phyloP scores from a whole-genome alignment of 2,797 vertebrate genomes.

The Perodicticus potto region DNA sequence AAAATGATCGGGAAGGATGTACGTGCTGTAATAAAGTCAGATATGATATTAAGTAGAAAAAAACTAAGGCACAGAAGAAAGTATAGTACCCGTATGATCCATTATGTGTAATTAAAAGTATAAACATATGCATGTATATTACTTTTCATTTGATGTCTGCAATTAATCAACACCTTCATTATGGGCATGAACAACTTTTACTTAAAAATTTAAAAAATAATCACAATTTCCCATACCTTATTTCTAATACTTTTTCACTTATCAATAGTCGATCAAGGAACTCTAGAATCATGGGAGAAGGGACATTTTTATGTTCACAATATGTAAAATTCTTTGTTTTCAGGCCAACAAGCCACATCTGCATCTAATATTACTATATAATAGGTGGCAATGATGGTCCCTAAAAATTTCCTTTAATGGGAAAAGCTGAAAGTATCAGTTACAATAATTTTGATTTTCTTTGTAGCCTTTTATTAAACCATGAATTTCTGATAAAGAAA shows the following conservation, averaged over 20 bases:
- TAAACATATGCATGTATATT: background rate
- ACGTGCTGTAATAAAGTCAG: background rate
- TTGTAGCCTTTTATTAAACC: constrained; percentile 58
- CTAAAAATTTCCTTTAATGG: background rate
- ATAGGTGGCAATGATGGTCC: background rate
- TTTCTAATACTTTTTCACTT: background rate
- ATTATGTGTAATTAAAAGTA: background rate
- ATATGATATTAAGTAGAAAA: background rate
- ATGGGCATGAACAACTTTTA: background rate
- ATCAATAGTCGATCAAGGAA: background rate
- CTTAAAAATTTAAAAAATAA: background rate
- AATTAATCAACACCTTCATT: background rate
- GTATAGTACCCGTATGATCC: background rate
- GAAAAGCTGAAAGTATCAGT: constrained; percentile 71
- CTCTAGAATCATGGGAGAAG: background rate
- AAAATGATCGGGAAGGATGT: background rate
- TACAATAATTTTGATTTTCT: constrained; percentile 68
- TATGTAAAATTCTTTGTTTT: constrained; percentile 13
- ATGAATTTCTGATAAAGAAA: constrained; percentile 62
- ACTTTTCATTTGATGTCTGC: background rate
- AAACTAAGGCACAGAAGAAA: background rate
- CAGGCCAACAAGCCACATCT: constrained; percentile 41
- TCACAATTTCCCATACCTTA: background rate
- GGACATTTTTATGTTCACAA: background rate
- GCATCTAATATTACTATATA: background rate